Conservation (phyloP, 2,797 vertebrate species). For the Tokudaia tokunoshimensis region DNA sequence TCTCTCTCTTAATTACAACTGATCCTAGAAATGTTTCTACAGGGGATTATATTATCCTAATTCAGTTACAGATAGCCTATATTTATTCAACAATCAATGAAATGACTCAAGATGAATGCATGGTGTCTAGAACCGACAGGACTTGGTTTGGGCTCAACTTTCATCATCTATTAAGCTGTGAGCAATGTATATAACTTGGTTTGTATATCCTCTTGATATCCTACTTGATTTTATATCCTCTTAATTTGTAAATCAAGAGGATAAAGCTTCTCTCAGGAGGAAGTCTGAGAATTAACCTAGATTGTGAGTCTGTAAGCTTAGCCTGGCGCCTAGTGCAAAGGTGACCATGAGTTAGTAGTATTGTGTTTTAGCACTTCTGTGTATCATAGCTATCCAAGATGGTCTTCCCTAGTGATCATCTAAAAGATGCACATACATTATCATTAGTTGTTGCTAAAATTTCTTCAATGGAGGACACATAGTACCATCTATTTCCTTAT, state of each 20-base stretch:
- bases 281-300: slow-evolving; percentile 14
- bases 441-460: neutral
- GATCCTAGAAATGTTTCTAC: neutral
- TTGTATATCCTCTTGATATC: no score
- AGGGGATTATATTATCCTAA: slow-evolving; percentile 4
- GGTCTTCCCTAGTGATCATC: neutral
- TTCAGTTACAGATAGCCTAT: slow-evolving; percentile 24
- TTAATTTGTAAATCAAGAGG: neutral
- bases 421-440: neutral
- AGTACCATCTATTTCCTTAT: neutral
- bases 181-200: slow-evolving; percentile 1
- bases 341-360: neutral
- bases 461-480: neutral
- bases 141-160: neutral
- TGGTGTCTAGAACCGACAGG: neutral
- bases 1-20: neutral
- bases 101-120: neutral
- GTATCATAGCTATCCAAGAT: neutral
- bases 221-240: no score
- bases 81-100: neutral
- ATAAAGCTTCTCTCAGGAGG: neutral
- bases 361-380: neutral
- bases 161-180: neutral
- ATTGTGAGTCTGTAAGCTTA: neutral
- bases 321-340: neutral